Conservation (phyloP, 2,888 invertebrate genomes). For the Cryptocephalus moraei region DNA sequence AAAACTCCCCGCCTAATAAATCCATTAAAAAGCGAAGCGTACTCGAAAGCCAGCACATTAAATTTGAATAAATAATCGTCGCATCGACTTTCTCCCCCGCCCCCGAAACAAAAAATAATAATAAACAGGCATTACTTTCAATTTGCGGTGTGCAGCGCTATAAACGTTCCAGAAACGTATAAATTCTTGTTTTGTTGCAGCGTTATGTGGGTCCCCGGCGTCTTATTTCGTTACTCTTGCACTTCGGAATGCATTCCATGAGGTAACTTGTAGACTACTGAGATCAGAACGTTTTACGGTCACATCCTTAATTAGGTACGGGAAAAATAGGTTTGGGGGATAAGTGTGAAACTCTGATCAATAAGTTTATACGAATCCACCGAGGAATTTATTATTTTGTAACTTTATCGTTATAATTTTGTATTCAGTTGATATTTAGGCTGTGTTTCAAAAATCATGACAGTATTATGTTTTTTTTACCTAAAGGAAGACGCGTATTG, state of each 20-base stretch:
- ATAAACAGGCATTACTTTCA: conserved; percentile 31
- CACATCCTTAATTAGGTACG: too few species aligned
- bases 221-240: conserved; percentile 13
- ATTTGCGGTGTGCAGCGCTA: conserved; percentile 29
- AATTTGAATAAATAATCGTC: conserved; percentile 27
- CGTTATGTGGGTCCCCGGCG: conserved; percentile 10
- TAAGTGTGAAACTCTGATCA: too few species aligned
- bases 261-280: neutral
- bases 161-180: conserved; percentile 24
- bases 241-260: conserved; percentile 10
- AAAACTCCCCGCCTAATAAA: conserved; percentile 14
- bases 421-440: too few species aligned
- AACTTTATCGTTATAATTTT: too few species aligned
- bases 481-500: too few species aligned
- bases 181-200: conserved; percentile 25
- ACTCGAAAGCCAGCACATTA: conserved; percentile 18
- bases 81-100: too few species aligned
- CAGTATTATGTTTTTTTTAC: too few species aligned
- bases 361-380: too few species aligned
- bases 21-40: conserved; percentile 18
- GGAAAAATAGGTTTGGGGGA: too few species aligned
- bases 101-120: conserved; percentile 11
- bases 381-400: too few species aligned
- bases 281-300: too few species aligned
- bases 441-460: too few species aligned